Base-by-base conservation (phyloP, 1,140 invertebrate genomes). In the Zaprionus nigranus region DNA sequence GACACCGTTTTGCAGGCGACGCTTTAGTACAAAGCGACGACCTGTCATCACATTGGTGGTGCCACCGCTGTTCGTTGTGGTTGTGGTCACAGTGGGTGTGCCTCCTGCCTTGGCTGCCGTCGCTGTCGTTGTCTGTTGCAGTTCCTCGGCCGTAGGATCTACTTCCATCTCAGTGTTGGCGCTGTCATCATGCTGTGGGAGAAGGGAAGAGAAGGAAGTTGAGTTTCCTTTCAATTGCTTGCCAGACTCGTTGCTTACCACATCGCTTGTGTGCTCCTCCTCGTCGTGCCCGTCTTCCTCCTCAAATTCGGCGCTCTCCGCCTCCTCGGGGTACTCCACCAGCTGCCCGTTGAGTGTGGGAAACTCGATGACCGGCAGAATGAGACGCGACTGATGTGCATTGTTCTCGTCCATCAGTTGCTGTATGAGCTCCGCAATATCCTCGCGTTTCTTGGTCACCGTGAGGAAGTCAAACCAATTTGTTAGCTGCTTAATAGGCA, bases 381-480 rank as follows among this genome's bases (percentile, higher is more conserved):
- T 82, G 76, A 93, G 92, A 68, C 94, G 93, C 75, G 95, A 94
- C 59, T 76, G 71, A 15, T 91, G 70, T 74, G 93, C 93, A 67
- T 95, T 95, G 72, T 93, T 93, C 79, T 94, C 94, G 56, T 95
- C 93, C 95, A 97, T 96, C 13, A 97, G 91, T 49, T 93, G 91
- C 84, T 95, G 95, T n/a, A 97, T 93, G 40, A 97, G 91, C 66
- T 95, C 94, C n/a, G 96, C 95, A 62, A 97, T 95, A 69, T 97
- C 96, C 93, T 97, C 96, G 40, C 97, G 93, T 93, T 97, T 97
- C 56, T 95, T 94, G 2, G 96, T 96, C 0, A 97, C 96, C 1
- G 95, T 93, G 28, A 97, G 95, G 86, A 96, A 95, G 79, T 96
- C 95, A 81, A 97, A 97, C 97, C 96, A 97, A 84, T 95, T 95